These are phyloP conservation scores for Opisthocomus hoazin DNA, from an alignment of 2,113 vertebrate genomes.

Conservation along the genomic window DNA sequence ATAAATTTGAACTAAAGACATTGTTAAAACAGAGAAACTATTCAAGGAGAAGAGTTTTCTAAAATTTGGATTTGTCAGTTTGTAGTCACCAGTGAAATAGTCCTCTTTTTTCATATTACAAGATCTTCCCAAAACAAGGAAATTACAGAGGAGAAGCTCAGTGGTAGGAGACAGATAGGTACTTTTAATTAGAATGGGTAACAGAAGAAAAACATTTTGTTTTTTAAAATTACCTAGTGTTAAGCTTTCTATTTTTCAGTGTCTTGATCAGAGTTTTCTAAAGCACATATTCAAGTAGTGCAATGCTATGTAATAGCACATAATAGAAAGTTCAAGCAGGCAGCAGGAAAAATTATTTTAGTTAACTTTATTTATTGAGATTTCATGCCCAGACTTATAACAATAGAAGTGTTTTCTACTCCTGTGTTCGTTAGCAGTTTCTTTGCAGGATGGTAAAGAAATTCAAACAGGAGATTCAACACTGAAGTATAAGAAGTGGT, in stretches of 20 bases:
- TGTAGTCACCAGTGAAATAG: neutral
- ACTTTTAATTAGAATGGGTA: neutral
- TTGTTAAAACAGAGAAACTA: neutral
- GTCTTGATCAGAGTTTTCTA: neutral
- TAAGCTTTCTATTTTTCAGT: neutral
- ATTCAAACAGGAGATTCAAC: neutral
- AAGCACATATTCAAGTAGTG: neutral
- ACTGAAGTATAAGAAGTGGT: neutral
- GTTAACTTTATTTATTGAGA: neutral
- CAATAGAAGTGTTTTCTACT: neutral
- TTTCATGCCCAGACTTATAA: neutral
- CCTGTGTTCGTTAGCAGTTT: neutral
- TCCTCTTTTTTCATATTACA: neutral
- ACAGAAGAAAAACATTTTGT: neutral
- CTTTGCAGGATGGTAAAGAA: neutral
- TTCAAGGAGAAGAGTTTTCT: neutral
- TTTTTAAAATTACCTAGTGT: neutral
- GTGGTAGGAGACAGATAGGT: neutral
- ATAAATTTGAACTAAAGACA: neutral
- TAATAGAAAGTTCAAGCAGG: neutral
- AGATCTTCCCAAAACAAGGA: neutral
- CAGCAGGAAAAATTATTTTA: neutral
- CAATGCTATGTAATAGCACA: neutral
- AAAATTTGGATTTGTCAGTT: neutral
- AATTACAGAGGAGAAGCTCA: neutral